Base-by-base conservation (phyloP, 2,888 invertebrate species). In the Tetropium fuscum region DNA sequence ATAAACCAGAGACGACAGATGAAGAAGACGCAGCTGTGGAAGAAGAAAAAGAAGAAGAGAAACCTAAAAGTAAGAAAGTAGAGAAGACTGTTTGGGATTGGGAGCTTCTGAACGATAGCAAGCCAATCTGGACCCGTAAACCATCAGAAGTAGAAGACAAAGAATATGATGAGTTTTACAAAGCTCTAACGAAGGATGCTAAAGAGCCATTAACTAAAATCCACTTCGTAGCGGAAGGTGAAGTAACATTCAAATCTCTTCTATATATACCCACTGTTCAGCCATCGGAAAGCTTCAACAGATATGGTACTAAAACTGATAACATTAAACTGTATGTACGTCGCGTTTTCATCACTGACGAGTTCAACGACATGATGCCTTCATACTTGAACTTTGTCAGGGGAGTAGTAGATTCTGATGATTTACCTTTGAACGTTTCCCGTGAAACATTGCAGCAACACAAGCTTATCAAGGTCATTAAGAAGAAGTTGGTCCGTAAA, bases 301-400 rank as follows among this genome's bases (percentile, higher is more conserved):
- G 64, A 53, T 98, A 98, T 81, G 98, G 98, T 72, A 93, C 95
- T 68, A 93, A 93, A 79, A 90, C 92, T 2, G 97, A 98, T 81
- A 92, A 95, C 82, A 97, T 98, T 77, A 98, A 98, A 82, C 86
- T 99, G 63, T 99, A 95, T 83, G 99, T 99, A 54, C 88, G 98
- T 60, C 88, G 99, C 62, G 99, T 99, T 10, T 99, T 99, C 85
- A 99, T 99, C 83, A 98, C 98, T 5, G 98, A 99, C 82, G 97
- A 99, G 84, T 98, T 99, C 86, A 95, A 95, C 81, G 98, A 99
- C 80, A 95, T 99, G 92, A 95, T 99, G 92, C 98, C 99, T 68
- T 97, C 94, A 81, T 99, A 98, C 82, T 86, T 99, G 72, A 91
- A 89, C 70, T 99, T 99, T 82, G 89, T 99, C 60, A 91, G 93